Base-by-base conservation (phyloP, 2,113 vertebrate genomes). In the Barbus barbus region DNA sequence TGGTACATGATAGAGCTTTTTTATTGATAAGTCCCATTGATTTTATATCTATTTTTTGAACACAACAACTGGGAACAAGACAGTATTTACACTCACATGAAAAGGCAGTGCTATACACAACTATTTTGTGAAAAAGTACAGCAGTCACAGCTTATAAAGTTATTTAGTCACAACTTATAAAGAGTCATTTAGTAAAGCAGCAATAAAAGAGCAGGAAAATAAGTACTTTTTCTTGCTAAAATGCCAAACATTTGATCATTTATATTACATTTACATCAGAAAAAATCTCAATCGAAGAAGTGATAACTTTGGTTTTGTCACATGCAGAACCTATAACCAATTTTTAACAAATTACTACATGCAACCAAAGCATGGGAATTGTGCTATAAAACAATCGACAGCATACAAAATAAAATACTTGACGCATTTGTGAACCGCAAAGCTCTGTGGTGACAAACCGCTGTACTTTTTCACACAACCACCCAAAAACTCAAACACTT, bases 31-130 rank as follows among this genome's bases (percentile, higher is more conserved):
- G 89, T 87, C 89, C 88, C 92, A 92, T 88, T 92, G 86, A 89
- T 90, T 69, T 89, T 92, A 78, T 85, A 87, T 80, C 87, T 82
- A 53, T 86, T 72, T 87, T 88, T 84, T 61, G 20, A 78, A 60
- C 78, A 86, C 84, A 88, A 84, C 84, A 73, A 89, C 84, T 82
- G 65, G 72, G 88, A 89, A 89, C 73, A 84, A 92, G 87, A 94
- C 89, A 83, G 73, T 79, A 80, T 87, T 88, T 88, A 94, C 92
- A 94, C 92, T 90, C 90, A 93, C 90, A 92, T 89, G 91, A 90
- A 92, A 91, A 90, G 88, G 94, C 90, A 92, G 92, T 95, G 93
- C 93, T 94, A 89, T 93, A 92, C 92, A 94, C 90, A 88, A 91
- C 46, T 72, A n/a, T 72, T 87, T 87, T 86, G 88, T 89, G 88